Conservation (phyloP, 2,113 vertebrate genomes). For the Caracal caracal region DNA sequence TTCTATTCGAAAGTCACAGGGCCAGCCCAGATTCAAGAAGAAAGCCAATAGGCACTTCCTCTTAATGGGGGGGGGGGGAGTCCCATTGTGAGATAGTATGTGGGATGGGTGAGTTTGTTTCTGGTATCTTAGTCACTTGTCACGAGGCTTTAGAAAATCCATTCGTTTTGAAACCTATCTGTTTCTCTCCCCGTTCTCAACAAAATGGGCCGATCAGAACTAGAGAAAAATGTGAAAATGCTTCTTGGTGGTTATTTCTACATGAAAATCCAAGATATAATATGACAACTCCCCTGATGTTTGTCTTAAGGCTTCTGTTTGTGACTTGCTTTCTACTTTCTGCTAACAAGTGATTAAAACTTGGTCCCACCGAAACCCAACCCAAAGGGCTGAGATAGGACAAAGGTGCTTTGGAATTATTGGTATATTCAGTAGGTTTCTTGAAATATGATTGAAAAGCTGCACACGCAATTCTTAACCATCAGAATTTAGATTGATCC, state of each 20-base stretch:
- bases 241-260: conserved; percentile 29
- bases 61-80: not conserved
- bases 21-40: not conserved
- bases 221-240: not conserved
- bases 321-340: conserved; percentile 42
- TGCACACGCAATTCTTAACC: conserved; percentile 55
- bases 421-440: conserved; percentile 65
- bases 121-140: not conserved
- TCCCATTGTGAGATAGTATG: not conserved
- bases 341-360: conserved; percentile 38
- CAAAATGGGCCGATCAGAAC: not conserved
- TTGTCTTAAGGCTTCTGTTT: conserved; percentile 28
- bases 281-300: conserved; percentile 39
- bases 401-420: conserved; percentile 55
- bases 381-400: conserved; percentile 23
- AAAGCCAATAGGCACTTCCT: not conserved
- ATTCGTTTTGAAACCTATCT: not conserved
- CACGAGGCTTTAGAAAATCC: not conserved
- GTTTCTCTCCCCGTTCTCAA: not conserved
- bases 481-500: conserved; percentile 75
- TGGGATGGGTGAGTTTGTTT: not conserved
- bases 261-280: not conserved
- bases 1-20: not conserved
- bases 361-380: not conserved
- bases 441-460: conserved; percentile 70